Evolutionary conservation across 2,888 invertebrate genomes (phyloP), one percentile per base, ranked within the genome.

Genomic region (Didymodactylos carnosus): DNA sequence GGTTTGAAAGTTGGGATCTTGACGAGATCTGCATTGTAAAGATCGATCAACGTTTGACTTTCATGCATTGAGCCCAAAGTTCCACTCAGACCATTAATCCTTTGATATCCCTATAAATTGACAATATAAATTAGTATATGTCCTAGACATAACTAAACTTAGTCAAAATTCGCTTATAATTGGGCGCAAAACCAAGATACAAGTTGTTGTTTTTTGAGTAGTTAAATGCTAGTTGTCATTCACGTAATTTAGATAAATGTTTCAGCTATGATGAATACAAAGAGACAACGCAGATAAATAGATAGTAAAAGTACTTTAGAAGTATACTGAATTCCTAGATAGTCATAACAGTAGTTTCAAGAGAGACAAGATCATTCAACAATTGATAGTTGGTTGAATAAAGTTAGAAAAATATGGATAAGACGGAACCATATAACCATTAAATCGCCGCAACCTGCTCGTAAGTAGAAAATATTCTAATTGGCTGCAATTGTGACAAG

Each of bases 21-120:
- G 11, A 73, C 16, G 23, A 72, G 62, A 27, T 75, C 43, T 6
- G 77, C 76, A 8, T 70, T 39, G 51, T 75, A 77, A 8, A 71
- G 53, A 29, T 25, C 75, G 6, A 71, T 29, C 3, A 78, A 72
- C 14, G 83, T 77, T 23, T 80, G 77, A 71, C 80, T 77, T 75
- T 82, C 82, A 2, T 76, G 77, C 7, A 77, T 71, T 0, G 73
- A 70, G 1, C 77, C 77, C 3, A 77, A 74, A 23, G 77, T 77
- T 19, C 77, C 77, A 41, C 77, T 73, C 2, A 77, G 70, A 0
- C 84, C 84, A 75, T 79, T 80, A 16, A 77, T 51, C 3, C 41
- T n/a, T 11, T 29, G 1, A 0, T 27, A 35, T 75, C 76, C 49
- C 53, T 69, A 19, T 49, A 35, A n/a, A n/a, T n/a, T n/a, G n/a